phyloP scores from a whole-genome alignment of 2,888 invertebrate genomes.

The Pristionchus mayeri region DNA sequence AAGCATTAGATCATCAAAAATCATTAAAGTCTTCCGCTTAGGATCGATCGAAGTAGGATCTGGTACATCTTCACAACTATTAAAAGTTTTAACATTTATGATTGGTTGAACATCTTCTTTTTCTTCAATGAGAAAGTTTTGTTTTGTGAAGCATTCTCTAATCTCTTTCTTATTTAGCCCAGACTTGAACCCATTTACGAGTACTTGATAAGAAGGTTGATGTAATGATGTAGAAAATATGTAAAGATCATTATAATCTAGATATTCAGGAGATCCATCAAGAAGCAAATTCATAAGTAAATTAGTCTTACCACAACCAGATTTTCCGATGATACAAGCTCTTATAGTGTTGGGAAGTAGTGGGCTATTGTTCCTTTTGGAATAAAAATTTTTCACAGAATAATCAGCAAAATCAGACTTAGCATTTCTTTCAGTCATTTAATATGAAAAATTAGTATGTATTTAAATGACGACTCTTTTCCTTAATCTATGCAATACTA shows the following conservation, averaged over 20 bases:
- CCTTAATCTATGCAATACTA: conserved; percentile 43
- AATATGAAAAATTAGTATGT: not conserved
- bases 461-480: conserved; percentile 40
- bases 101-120: conserved; percentile 53
- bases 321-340: conserved; percentile 66
- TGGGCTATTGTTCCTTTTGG: conserved; percentile 59
- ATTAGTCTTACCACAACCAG: conserved; percentile 65
- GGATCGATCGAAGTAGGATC: conserved; percentile 59
- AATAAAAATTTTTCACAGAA: conserved; percentile 56
- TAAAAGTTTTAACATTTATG: conserved; percentile 51
- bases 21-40: conserved; percentile 58
- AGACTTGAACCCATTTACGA: conserved; percentile 57
- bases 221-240: conserved; percentile 52
- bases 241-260: conserved; percentile 63
- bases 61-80: conserved; percentile 57
- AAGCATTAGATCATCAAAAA: conserved; percentile 33
- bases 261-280: conserved; percentile 52
- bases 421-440: not conserved
- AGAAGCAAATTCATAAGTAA: conserved; percentile 59
- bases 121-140: conserved; percentile 44
- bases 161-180: conserved; percentile 63
- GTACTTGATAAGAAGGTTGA: conserved; percentile 63
- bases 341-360: conserved; percentile 56
- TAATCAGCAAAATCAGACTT: conserved; percentile 48
- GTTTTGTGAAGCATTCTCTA: conserved; percentile 47